Percentiles rank a stretch among this genome's conserved stretches.
These are phyloP conservation scores for Chloroclysta siterata DNA, from an alignment of 2,888 invertebrate genomes.

Conservation along the genomic window DNA sequence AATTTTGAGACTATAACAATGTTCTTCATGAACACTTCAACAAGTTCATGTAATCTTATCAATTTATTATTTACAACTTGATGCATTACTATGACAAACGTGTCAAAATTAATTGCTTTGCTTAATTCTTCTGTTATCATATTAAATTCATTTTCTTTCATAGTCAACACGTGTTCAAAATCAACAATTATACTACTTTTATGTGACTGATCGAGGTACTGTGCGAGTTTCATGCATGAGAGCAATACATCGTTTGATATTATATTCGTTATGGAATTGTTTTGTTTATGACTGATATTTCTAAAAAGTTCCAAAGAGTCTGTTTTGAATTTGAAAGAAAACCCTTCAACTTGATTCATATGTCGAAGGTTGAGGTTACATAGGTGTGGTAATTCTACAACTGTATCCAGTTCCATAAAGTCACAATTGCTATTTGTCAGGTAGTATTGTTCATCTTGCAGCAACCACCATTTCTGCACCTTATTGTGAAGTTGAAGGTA, in stretches of 20 bases:
- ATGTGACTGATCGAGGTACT: not conserved
- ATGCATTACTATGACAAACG: not conserved
- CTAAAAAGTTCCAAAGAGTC: not conserved
- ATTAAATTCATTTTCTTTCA: not conserved
- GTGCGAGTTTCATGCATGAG: not conserved
- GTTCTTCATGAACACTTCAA: not conserved
- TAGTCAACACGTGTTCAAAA: not conserved
- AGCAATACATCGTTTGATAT: not conserved
- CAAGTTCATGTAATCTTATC: not conserved
- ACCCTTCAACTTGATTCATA: not conserved
- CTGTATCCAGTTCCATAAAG: not conserved
- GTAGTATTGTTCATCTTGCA: not conserved
- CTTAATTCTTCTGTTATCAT: not conserved
- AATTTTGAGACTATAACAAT: not conserved
- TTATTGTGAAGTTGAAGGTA: constrained; percentile 1
- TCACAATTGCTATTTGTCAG: constrained; percentile 1
- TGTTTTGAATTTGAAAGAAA: not conserved
- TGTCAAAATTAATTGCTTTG: not conserved
- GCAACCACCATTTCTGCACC: constrained; percentile 2
- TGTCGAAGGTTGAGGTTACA: not conserved
- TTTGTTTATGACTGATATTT: not conserved
- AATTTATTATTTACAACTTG: not conserved
- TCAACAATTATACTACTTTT: not conserved
- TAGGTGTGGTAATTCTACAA: not conserved
- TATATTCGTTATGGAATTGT: not conserved